These are phyloP conservation scores for Trichogramma evanescens DNA, from an alignment of 2,888 invertebrate genomes.

Conservation along the genomic window DNA sequence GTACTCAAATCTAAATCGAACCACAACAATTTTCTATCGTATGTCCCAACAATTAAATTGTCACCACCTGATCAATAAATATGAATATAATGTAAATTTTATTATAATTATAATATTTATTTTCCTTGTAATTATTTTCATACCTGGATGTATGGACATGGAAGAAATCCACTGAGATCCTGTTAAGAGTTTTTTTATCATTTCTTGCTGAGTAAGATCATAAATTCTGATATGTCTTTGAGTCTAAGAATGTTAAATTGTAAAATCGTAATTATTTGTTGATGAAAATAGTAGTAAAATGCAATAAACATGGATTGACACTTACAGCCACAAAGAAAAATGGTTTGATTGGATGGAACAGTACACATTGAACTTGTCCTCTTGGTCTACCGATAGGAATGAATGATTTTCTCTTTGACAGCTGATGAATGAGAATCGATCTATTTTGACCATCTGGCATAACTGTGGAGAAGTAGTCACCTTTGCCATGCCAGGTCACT, in stretches of 20 bases:
- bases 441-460: constrained; percentile 77
- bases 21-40: constrained; percentile 92
- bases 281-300: constrained; percentile 1
- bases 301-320: constrained; percentile 24
- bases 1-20: constrained; percentile 96
- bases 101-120: constrained; percentile 2
- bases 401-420: constrained; percentile 83
- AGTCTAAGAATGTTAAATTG: constrained; percentile 54
- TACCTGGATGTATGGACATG: constrained; percentile 86
- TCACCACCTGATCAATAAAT: constrained; percentile 63
- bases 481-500: constrained; percentile 89
- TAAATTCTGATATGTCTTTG: constrained; percentile 89
- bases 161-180: constrained; percentile 93
- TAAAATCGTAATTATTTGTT: not conserved
- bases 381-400: constrained; percentile 85
- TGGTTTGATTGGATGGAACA: constrained; percentile 90
- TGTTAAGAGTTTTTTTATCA: constrained; percentile 81
- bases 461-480: constrained; percentile 89
- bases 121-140: not conserved
- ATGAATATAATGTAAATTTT: not conserved
- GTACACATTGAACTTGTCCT: constrained; percentile 83
- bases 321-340: constrained; percentile 87
- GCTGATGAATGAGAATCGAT: constrained; percentile 87
- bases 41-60: constrained; percentile 91
- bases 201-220: constrained; percentile 86